Conservation (phyloP, 2,113 vertebrate species). For the Hucho hucho region DNA sequence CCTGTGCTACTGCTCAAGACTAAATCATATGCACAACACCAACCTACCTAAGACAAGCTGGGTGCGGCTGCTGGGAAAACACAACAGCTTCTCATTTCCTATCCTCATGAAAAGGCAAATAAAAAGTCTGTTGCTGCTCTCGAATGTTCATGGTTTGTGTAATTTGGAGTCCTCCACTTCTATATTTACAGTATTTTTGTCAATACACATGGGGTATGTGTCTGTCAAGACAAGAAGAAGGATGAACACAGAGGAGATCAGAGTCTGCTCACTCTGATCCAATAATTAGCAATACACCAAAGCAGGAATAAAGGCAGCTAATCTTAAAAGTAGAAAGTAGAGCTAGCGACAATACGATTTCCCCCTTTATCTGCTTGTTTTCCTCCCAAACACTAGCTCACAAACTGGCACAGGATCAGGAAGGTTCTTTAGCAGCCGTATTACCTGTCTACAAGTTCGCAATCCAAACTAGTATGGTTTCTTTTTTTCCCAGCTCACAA, state of each 20-base stretch:
- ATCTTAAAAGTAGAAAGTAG: slow-evolving; percentile 10
- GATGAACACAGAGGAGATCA: slow-evolving; percentile 35
- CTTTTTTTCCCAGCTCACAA: background rate
- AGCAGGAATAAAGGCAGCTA: slow-evolving; percentile 8
- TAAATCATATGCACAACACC: slow-evolving; percentile 24
- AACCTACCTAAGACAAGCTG: slow-evolving; percentile 45
- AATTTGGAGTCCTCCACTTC: slow-evolving; percentile 36
- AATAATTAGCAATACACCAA: slow-evolving; percentile 37
- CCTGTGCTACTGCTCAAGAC: slow-evolving; percentile 45
- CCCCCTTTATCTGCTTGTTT: background rate
- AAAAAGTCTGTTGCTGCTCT: slow-evolving; percentile 26
- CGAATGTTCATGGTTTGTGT: slow-evolving; percentile 29
- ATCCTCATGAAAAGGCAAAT: slow-evolving; percentile 31
- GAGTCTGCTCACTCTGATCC: slow-evolving; percentile 31
- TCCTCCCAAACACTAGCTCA: background rate
- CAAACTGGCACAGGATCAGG: background rate
- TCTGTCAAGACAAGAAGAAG: slow-evolving; percentile 42
- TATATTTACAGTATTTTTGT: slow-evolving; percentile 7
- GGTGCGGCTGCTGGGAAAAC: slow-evolving; percentile 28
- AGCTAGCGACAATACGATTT: background rate
- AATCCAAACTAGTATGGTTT: background rate
- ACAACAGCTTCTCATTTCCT: slow-evolving; percentile 45
- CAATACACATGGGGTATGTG: background rate
- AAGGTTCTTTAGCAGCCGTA: background rate
- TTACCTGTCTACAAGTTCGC: background rate